phyloP scores from a whole-genome alignment of 2,113 vertebrate genomes.

The Choloepus hoffmanni region DNA sequence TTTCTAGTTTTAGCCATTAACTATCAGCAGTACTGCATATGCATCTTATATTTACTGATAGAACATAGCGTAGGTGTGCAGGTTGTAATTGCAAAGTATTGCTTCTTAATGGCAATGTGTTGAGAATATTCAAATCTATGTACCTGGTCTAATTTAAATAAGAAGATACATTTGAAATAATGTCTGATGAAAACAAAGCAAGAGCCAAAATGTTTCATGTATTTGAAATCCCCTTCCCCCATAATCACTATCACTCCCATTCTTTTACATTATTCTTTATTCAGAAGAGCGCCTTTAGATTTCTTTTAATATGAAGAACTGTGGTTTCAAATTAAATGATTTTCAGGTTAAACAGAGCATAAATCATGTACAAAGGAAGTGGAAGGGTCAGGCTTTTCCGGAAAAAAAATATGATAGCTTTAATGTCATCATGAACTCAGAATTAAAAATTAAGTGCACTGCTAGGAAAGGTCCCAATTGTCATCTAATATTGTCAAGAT shows the following conservation, averaged over 20 bases:
- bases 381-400: not conserved
- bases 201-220: not conserved
- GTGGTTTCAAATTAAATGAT: constrained; percentile 7
- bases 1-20: not conserved
- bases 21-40: not conserved
- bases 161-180: not conserved
- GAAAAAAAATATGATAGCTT: not conserved
- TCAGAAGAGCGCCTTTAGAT: constrained; percentile 50
- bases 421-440: constrained; percentile 42
- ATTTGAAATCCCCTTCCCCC: not conserved
- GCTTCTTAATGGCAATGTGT: not conserved
- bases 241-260: not conserved
- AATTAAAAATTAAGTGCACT: constrained; percentile 41
- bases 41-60: not conserved
- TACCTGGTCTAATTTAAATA: constrained; percentile 4
- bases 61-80: not conserved
- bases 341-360: constrained; percentile 51
- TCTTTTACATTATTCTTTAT: not conserved
- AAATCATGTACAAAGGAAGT: not conserved
- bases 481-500: constrained; percentile 25
- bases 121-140: not conserved
- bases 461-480: not conserved
- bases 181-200: not conserved
- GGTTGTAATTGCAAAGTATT: not conserved
- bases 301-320: not conserved